Percentiles rank a stretch among this genome's conserved stretches.
phyloP scores from a whole-genome alignment of 2,888 invertebrate genomes.

The Exephanes ischioxanthus region DNA sequence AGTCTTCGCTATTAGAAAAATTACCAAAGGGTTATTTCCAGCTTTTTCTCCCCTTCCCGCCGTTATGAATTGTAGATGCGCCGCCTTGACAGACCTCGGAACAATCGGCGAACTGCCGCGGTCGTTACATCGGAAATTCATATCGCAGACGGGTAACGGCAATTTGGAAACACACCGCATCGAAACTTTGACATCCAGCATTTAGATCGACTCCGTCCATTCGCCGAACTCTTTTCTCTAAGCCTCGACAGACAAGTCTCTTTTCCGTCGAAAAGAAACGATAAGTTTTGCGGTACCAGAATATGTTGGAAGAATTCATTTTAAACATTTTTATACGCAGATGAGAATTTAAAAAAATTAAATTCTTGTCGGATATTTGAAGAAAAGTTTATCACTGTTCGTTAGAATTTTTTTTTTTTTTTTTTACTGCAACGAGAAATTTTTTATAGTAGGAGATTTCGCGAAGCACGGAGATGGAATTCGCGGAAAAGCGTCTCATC shows the following conservation, averaged over 20 bases:
- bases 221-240: no score
- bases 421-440: neutral
- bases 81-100: neutral
- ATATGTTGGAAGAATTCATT: no score
- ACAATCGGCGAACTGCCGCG: neutral
- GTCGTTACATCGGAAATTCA: neutral
- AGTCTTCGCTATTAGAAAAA: conserved; percentile 32
- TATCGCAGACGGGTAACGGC: neutral
- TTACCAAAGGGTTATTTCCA: conserved; percentile 34
- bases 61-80: neutral
- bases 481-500: conserved; percentile 10
- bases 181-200: neutral
- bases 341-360: no score
- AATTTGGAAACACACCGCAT: neutral
- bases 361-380: no score
- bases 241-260: no score
- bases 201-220: neutral
- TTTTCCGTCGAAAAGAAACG: no score
- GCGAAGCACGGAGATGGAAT: conserved; percentile 8
- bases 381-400: no score
- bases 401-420: no score
- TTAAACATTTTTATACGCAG: no score
- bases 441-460: neutral
- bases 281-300: no score
- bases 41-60: neutral